Evolutionary conservation across 2,797 vertebrate species (phyloP), one percentile per base, ranked within the genome.

Genomic region (Scyliorhinus canicula): DNA sequence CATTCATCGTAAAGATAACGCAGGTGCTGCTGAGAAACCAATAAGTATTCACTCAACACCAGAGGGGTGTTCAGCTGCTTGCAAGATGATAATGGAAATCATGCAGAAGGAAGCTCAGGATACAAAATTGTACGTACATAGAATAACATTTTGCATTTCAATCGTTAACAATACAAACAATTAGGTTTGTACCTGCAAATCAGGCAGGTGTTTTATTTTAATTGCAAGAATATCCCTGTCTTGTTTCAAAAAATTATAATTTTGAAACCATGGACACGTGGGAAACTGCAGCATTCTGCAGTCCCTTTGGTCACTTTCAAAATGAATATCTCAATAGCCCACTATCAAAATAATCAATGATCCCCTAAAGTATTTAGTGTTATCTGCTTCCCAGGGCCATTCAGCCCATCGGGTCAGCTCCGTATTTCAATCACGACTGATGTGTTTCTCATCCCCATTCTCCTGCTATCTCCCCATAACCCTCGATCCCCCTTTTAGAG

Each of bases 21-120:
- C 99, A 57, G 99, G 99, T 55, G 99, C 99, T 44, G 98, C 99
- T 50, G 99, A 99, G 97, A 99, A 99, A 97, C 99, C 99, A 60
- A 99, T 99, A 96, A 99, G 99, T 0, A 99, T 99, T 95, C 99
- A 99, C 96, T 99, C 99, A 84, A 99, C 99, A 88, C 98, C 99
- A 40, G 99, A 99, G 96, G 99, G 99, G 84, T 99, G 99, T 96
- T 99, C 98, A 67, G 98, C 97, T 0, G 99, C 99, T 96, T 99
- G 99, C 96, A 98, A 97, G 96, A 99, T 98, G 96, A 99, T 99
- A 97, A 98, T 99, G 98, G 99, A 99, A 96, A 99, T 99, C 97
- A 99, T 99, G 99, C 98, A 99, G 97, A 99, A 99, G 96, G 99
- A 99, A 97, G 99, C 99, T 63, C 96, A 98, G 85, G 99, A 99